phyloP scores from a whole-genome alignment of 2,113 vertebrate species.

The Salvelinus alpinus region DNA sequence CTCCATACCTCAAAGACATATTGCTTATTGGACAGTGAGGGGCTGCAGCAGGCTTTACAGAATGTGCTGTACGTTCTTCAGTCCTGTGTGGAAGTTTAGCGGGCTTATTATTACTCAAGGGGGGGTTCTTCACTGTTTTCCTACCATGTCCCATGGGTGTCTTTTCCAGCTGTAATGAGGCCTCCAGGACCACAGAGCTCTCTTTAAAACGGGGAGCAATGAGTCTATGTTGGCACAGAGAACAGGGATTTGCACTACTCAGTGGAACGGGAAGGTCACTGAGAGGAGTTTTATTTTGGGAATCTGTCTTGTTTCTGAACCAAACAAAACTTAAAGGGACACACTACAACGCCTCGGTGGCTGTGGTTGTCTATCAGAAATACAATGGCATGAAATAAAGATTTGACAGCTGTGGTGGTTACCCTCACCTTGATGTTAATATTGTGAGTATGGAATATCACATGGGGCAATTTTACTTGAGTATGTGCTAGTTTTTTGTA shows the following conservation, averaged over 20 bases:
- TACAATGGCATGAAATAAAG: constrained; percentile 37
- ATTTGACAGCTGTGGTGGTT: constrained; percentile 55
- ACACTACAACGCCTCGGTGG: constrained; percentile 68
- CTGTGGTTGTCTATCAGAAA: constrained; percentile 54
- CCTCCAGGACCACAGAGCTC: constrained; percentile 75
- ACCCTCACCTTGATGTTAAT: constrained; percentile 40
- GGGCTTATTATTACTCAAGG: constrained; percentile 76
- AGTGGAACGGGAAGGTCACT: constrained; percentile 73
- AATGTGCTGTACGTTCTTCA: constrained; percentile 65
- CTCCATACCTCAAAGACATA: constrained; percentile 73
- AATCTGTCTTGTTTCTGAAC: constrained; percentile 71
- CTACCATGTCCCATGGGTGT: constrained; percentile 75
- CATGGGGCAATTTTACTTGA: constrained; percentile 29
- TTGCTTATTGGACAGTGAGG: constrained; percentile 71
- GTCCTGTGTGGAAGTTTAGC: constrained; percentile 71
- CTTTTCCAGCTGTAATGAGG: constrained; percentile 81
- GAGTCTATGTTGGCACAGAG: constrained; percentile 75
- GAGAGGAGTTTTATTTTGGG: constrained; percentile 76
- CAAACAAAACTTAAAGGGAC: constrained; percentile 72
- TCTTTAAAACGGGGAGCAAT: constrained; percentile 77
- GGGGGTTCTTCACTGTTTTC: constrained; percentile 72
- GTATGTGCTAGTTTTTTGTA: constrained; percentile 28
- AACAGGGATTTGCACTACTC: constrained; percentile 71
- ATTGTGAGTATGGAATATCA: constrained; percentile 29
- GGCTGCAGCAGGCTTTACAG: constrained; percentile 60